Evolutionary conservation across 2,888 invertebrate genomes (phyloP).

Genomic region (Bugulina stolonifera): DNA sequence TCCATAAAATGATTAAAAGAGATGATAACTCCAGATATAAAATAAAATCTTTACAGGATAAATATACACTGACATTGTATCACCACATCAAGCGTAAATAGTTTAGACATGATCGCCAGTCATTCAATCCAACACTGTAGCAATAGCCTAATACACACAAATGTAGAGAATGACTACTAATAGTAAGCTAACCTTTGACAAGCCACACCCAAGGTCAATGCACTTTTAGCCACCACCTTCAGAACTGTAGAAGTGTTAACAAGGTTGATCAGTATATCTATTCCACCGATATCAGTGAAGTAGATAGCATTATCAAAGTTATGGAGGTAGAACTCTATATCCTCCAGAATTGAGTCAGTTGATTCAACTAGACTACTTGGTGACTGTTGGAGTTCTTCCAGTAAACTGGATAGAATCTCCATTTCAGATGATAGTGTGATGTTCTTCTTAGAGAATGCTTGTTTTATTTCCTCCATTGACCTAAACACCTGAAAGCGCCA

Average conservation of each 20-base stretch:
- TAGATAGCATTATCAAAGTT: conserved; percentile 67
- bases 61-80: no score
- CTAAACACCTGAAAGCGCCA: conserved; percentile 36
- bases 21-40: no score
- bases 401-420: conserved; percentile 58
- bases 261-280: conserved; percentile 59
- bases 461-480: conserved; percentile 60
- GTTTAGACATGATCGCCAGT: no score
- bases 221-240: conserved; percentile 60
- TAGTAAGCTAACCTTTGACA: conserved; percentile 58
- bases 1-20: no score
- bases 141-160: not conserved
- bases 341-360: not conserved
- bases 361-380: not conserved
- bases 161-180: not conserved
- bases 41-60: no score
- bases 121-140: no score
- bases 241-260: conserved; percentile 60
- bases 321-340: conserved; percentile 28
- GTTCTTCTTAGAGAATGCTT: conserved; percentile 62
- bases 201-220: conserved; percentile 65
- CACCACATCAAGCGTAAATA: no score
- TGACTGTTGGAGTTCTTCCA: not conserved
- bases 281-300: conserved; percentile 62
- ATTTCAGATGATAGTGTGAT: conserved; percentile 64